These are phyloP conservation scores for Hydrophis major DNA, from an alignment of 2,797 vertebrate genomes.

Conservation along the genomic window DNA sequence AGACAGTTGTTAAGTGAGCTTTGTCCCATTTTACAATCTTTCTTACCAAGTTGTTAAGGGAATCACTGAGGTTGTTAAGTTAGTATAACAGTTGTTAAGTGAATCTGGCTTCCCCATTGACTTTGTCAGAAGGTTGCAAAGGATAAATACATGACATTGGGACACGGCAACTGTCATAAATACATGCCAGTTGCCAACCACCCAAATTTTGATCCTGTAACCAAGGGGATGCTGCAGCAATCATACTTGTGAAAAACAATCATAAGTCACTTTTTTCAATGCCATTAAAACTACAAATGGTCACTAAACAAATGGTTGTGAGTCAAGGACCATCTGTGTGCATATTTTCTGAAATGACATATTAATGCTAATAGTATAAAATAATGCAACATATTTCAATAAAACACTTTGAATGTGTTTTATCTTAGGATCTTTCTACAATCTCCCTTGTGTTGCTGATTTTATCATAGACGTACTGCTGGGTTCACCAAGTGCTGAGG, in stretches of 20 bases:
- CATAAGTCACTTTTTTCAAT: not conserved
- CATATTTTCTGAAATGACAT: not conserved
- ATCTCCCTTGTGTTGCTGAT: slow-evolving; percentile 90
- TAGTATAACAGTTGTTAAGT: not conserved
- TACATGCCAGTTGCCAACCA: not conserved
- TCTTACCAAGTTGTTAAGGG: not conserved
- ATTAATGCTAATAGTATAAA: not conserved
- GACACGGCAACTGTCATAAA: not conserved
- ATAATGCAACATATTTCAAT: not conserved
- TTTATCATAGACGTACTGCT: slow-evolving; percentile 97
- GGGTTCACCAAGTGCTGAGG: slow-evolving; percentile 94
- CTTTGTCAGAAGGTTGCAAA: not conserved
- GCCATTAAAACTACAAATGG: not conserved
- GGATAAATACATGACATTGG: not conserved
- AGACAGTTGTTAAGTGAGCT: not conserved
- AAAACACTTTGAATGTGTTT: slow-evolving; percentile 1
- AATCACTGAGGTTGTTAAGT: not conserved
- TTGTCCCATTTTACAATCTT: not conserved
- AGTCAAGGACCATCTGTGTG: not conserved
- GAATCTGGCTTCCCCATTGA: not conserved
- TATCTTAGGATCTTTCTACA: slow-evolving; percentile 90
- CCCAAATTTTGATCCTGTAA: not conserved
- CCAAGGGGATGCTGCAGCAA: not conserved
- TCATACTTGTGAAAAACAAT: not conserved
- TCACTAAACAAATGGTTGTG: not conserved